Evolutionary conservation across 2,113 vertebrate species (phyloP).

Genomic region (Fregetta grallaria): DNA sequence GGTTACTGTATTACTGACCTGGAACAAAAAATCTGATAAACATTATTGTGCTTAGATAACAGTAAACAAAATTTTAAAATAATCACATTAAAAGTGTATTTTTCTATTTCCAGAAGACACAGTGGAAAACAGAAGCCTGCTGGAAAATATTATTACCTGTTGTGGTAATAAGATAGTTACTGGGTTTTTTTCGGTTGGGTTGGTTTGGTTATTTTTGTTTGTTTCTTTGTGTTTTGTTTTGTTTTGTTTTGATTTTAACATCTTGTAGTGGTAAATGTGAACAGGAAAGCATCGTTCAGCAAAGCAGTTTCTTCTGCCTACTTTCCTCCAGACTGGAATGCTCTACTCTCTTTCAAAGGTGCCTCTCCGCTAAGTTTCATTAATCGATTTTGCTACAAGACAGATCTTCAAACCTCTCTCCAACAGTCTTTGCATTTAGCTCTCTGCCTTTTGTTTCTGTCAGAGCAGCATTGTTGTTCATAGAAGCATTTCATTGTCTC

Average conservation of each 20-base stretch:
- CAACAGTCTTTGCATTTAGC: neutral
- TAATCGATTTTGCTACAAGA: neutral
- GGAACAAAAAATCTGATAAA: neutral
- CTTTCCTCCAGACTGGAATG: neutral
- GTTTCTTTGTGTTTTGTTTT: neutral
- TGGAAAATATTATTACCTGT: neutral
- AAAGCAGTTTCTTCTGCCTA: neutral
- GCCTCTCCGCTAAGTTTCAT: neutral
- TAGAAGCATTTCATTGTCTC: neutral
- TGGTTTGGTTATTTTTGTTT: neutral
- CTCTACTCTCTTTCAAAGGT: neutral
- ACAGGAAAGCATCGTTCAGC: neutral
- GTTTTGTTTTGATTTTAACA: neutral
- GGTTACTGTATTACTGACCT: neutral
- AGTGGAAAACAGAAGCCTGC: neutral
- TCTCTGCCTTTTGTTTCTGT: neutral
- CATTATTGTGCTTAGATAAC: neutral
- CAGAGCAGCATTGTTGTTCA: neutral
- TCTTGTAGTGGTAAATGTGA: neutral
- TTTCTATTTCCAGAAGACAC: neutral
- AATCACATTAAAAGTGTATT: neutral
- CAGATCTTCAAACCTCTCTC: neutral
- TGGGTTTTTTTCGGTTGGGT: fast-evolving
- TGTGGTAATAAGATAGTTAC: neutral
- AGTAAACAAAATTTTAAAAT: neutral